Evolutionary conservation across 1,140 invertebrate species (phyloP).

Genomic region (Spodoptera litura): DNA sequence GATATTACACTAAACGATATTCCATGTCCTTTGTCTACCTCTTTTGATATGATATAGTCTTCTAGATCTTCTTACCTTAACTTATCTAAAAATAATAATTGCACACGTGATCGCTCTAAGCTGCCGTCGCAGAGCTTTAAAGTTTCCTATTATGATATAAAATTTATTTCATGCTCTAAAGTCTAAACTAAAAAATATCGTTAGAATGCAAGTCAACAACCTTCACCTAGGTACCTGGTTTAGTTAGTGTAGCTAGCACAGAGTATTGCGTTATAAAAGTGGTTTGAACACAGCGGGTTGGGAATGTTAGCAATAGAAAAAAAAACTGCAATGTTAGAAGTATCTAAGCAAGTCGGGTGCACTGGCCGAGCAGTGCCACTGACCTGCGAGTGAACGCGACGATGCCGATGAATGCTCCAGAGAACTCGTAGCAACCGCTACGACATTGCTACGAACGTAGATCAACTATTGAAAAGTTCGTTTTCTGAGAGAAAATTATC

Average conservation of each 20-base stretch:
- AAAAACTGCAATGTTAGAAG: constrained; percentile 83
- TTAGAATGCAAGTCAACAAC: constrained; percentile 20
- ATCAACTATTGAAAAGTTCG: constrained; percentile 3
- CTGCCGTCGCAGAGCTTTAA: too few relatives aligned
- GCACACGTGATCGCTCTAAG: too few relatives aligned
- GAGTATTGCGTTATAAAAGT: constrained; percentile 61
- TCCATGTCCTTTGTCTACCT: too few relatives aligned
- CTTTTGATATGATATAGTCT: too few relatives aligned
- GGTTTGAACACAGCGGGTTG: constrained; percentile 70
- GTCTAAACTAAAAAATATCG: not conserved
- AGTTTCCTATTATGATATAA: too few relatives aligned
- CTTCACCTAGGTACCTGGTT: constrained; percentile 20
- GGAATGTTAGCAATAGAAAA: constrained; percentile 82
- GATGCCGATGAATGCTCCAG: constrained; percentile 59
- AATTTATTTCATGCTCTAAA: not conserved
- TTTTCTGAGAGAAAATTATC: constrained; percentile 18
- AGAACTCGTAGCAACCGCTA: constrained; percentile 72
- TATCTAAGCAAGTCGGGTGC: constrained; percentile 82
- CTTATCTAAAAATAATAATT: too few relatives aligned
- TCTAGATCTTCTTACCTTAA: too few relatives aligned
- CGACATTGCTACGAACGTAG: constrained; percentile 68
- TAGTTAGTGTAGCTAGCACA: constrained; percentile 52
- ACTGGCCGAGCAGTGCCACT: constrained; percentile 79
- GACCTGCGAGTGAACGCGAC: constrained; percentile 65
- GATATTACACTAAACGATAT: too few relatives aligned